phyloP scores from a whole-genome alignment of 2,113 vertebrate genomes.

The Himantopus leucocephalus region DNA sequence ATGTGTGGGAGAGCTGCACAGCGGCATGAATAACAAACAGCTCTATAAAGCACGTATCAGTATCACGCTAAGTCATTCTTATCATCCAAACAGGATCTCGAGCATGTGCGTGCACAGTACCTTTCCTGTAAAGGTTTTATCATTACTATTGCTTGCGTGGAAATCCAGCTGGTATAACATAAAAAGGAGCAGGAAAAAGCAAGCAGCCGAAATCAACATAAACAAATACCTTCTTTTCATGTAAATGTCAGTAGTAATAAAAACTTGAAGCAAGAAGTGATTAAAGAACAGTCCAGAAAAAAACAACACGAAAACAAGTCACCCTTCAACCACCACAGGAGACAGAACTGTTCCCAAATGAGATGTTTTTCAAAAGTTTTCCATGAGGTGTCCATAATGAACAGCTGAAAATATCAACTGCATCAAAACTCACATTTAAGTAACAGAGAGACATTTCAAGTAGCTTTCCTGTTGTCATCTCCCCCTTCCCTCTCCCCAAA shows the following conservation, averaged over 20 bases:
- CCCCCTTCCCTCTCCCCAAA: not conserved
- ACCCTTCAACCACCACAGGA: constrained; percentile 10
- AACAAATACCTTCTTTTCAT: constrained; percentile 26
- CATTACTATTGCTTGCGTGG: not conserved
- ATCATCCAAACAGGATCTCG: constrained; percentile 51
- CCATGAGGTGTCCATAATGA: not conserved
- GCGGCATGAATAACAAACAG: constrained; percentile 33
- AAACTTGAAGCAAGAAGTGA: constrained; percentile 4
- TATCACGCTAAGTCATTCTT: constrained; percentile 8
- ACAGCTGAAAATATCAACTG: constrained; percentile 30
- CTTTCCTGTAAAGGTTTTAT: constrained; percentile 16
- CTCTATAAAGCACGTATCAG: not conserved
- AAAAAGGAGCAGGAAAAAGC: not conserved
- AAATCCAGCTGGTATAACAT: constrained; percentile 1
- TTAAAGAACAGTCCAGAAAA: constrained; percentile 1
- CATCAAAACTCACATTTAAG: constrained; percentile 23
- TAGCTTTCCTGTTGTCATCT: not conserved
- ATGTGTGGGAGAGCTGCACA: constrained; percentile 41
- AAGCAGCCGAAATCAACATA: not conserved
- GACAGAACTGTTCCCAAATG: constrained; percentile 15
- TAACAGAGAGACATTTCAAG: constrained; percentile 29
- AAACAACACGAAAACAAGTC: not conserved
- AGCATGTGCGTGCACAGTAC: not conserved
- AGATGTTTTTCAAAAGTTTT: constrained; percentile 55
- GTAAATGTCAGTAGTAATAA: constrained; percentile 42